Conservation (phyloP, 2,797 vertebrate species). For the Falco concolor region DNA sequence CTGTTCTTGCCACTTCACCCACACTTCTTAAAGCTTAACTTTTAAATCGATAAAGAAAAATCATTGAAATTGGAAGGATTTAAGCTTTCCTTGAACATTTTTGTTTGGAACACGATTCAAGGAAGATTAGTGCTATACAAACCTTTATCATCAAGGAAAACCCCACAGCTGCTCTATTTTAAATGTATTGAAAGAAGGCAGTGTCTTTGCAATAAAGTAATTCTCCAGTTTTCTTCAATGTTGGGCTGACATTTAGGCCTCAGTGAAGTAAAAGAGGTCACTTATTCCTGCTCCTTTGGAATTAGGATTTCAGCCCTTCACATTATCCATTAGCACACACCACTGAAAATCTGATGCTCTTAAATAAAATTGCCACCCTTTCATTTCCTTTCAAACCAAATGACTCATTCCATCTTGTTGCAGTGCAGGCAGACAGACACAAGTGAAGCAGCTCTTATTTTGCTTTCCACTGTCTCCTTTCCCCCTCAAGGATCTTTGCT, state of each 20-base stretch:
- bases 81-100: neutral
- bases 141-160: neutral
- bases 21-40: neutral
- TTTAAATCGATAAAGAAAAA: neutral
- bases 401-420: neutral
- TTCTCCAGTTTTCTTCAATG: neutral
- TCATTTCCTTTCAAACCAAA: neutral
- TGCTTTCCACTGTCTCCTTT: neutral
- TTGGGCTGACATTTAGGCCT: neutral
- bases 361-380: neutral
- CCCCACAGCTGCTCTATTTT: neutral
- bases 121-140: neutral
- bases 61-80: neutral
- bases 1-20: neutral
- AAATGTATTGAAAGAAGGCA: neutral
- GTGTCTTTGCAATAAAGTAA: neutral
- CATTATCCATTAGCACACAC: neutral
- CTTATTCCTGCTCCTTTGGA: neutral
- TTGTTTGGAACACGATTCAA: neutral
- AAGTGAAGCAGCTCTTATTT: neutral
- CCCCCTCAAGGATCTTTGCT: neutral
- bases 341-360: neutral
- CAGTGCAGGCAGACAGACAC: neutral
- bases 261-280: neutral
- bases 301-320: neutral